Evolutionary conservation across 2,113 vertebrate species (phyloP), one percentile per base, ranked within the genome.

Genomic region (Clupea harengus): DNA sequence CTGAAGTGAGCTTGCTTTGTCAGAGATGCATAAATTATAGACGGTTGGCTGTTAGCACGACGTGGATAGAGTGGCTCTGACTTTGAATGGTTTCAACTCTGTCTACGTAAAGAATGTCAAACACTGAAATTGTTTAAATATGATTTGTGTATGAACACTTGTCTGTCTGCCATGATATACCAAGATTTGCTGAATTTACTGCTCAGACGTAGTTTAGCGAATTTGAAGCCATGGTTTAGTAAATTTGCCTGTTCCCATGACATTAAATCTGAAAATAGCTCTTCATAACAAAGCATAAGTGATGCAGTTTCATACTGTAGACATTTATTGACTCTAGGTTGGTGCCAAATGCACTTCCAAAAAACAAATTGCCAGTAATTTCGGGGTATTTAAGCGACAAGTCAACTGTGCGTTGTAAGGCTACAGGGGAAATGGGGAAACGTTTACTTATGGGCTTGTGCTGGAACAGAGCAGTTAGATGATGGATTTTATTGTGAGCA

Each of bases 1-100:
- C 67, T 75, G 25, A 57, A 57, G 67, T 75, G 72, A 78, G 72
- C 32, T 78, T 17, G 28, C 72, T 78, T 32, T 32, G 72, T 78
- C 72, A 78, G 13, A 39, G 72, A 13, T 78, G 72, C 72, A 78
- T 78, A 78, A 78, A 78, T 78, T 78, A 39, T 32, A 32, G 8
- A 5, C 25, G 39, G 10, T 15, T 78, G 72, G 9, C 28, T 44
- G 72, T 28, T 78, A 78, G 28, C 28, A 39, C 2, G 72, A 39
- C 28, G 4, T 32, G 72, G 72, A 78, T 78, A 78, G 28, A 44
- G 72, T 39, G 72, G 13, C 72, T 15, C 28, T 17, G 18, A 60
- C 18, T 60, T 22, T 60, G 54, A 60, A 60, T 22, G 20, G 54
- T 20, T 60, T 7, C 5, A 60, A 60, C 22, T 60, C 4, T 3